Percentiles rank a stretch among this genome's conserved stretches.
These are phyloP conservation scores for Ictalurus punctatus DNA, from an alignment of 2,113 vertebrate genomes.

Conservation along the genomic window DNA sequence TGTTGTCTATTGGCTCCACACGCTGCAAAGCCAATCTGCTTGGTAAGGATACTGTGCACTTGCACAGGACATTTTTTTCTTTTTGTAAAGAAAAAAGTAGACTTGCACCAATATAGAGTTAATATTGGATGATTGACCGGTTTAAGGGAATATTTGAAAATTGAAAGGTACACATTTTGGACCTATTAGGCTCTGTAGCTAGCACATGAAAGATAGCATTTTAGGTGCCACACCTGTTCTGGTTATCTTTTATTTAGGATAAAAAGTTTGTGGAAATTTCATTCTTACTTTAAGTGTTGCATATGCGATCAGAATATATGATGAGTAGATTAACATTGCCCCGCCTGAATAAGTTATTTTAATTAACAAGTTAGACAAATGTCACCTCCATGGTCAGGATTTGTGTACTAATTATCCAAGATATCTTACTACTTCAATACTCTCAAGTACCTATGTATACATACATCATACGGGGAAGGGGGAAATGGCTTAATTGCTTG, in stretches of 20 bases:
- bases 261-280: neutral
- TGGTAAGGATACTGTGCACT: constrained; percentile 68
- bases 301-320: neutral
- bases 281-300: neutral
- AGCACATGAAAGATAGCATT: neutral
- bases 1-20: constrained; percentile 88
- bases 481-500: neutral
- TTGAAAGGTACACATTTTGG: neutral
- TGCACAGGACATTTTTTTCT: neutral
- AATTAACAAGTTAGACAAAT: neutral
- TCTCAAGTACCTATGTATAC: neutral
- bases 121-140: neutral
- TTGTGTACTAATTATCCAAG: neutral
- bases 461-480: too few species aligned
- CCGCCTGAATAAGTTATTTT: neutral
- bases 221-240: neutral
- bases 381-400: neutral
- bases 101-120: neutral
- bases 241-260: neutral
- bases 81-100: neutral
- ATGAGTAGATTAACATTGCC: neutral
- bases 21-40: constrained; percentile 91
- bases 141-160: neutral
- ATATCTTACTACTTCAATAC: neutral
- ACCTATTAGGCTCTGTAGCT: neutral